Base-by-base conservation (phyloP, 35 echinoderm and acorn worm genomes). In the Anneissia japonica region DNA sequence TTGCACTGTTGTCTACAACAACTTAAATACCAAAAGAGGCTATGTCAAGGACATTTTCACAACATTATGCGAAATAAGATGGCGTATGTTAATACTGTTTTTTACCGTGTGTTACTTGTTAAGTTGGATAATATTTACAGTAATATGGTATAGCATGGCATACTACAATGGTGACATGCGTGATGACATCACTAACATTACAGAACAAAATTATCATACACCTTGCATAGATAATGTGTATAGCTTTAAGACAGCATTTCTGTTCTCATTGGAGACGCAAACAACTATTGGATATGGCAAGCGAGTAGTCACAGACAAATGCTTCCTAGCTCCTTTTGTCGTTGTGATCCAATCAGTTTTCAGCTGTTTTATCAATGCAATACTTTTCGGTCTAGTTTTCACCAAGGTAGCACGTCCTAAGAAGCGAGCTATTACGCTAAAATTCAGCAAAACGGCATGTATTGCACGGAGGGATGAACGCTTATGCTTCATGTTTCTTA, bases 201-300 rank as follows among this genome's bases (percentile, higher is more conserved):
- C 85, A 74, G 16, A 81, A 34, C 46, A 86, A 31, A 33, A 80
- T 39, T 75, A 91, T 41, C 92, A 89, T 86, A 90, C 91, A 55
- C 96, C 96, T 1, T 99, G 96, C 80, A 92, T 99, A 7, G 79
- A 86, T 34, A 94, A 99, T 37, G 89, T 99, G 23, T 78, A 99
- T 26, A 94, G 88, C 87, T 99, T 91, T 46, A 83, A 91, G 5
- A 87, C 92, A 41, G 89, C 92, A 32, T 99, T 99, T 39, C 80
- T 99, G 0, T 99, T 99, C 72, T 99, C 96, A 0, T 37, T 99
- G 0, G 96, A 99, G 38, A 99, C 96, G 3, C 96, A 99, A 36
- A 99, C 96, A 0, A 99, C 96, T 3, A 99, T 99, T 79, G 96
- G 96, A 0, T 99, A 99, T 38, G 96, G 96, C 86, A 94, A 88